These are phyloP conservation scores for Meta bourneti DNA, from an alignment of 2,888 invertebrate species.

Conservation along the genomic window DNA sequence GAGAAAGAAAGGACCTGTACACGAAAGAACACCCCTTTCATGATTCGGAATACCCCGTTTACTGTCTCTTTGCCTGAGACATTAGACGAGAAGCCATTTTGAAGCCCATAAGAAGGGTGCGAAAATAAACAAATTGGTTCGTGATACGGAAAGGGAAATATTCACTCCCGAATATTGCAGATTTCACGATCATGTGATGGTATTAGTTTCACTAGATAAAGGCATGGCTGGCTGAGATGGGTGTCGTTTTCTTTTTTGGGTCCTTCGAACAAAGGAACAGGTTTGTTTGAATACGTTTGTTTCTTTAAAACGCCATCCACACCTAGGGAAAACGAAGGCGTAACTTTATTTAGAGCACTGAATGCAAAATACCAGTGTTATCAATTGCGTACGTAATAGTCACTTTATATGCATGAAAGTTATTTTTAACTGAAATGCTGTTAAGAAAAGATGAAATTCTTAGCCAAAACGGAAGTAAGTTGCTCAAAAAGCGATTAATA, in stretches of 20 bases:
- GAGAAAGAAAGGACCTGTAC: slow-evolving; percentile 4
- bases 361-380: not conserved
- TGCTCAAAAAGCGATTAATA: too few species aligned
- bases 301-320: not conserved
- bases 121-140: slow-evolving; percentile 44
- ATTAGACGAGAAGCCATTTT: slow-evolving; percentile 26
- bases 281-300: not conserved
- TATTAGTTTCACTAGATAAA: not conserved
- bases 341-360: not conserved
- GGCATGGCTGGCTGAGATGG: not conserved
- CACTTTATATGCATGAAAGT: not conserved
- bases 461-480: too few species aligned
- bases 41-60: slow-evolving; percentile 3
- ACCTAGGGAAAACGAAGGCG: not conserved
- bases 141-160: slow-evolving; percentile 37
- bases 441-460: not conserved
- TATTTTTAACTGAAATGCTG: not conserved
- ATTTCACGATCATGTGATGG: not conserved
- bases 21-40: slow-evolving; percentile 24
- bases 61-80: not conserved
- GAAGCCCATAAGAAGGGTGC: not conserved
- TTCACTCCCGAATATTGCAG: not conserved
- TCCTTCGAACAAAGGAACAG: not conserved
- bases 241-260: not conserved
- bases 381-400: not conserved